These are phyloP conservation scores for Oenanthe oenanthe DNA, from an alignment of 2,113 vertebrate species.

Conservation along the genomic window DNA sequence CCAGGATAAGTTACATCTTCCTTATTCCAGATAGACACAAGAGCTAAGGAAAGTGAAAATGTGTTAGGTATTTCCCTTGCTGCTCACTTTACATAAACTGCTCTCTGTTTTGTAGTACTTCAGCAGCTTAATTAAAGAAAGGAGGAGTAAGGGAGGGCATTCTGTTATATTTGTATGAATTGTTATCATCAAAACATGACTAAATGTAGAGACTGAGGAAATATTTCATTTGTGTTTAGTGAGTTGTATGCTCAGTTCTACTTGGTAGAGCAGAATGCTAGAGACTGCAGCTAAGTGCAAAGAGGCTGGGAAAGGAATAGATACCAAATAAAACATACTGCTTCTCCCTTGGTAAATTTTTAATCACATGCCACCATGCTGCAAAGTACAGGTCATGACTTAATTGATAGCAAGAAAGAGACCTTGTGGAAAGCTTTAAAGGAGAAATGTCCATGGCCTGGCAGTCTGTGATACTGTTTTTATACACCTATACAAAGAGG, in stretches of 20 bases:
- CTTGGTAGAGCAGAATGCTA: not conserved
- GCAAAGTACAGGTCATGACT: not conserved
- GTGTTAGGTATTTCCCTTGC: not conserved
- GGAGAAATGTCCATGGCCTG: not conserved
- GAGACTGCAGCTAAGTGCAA: not conserved
- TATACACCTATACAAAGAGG: not conserved
- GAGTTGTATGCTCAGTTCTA: not conserved
- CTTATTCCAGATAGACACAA: slow-evolving; percentile 69
- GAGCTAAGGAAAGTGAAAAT: slow-evolving; percentile 64
- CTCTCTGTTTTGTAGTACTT: not conserved
- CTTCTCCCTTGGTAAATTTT: not conserved
- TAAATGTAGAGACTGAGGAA: not conserved
- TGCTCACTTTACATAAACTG: not conserved
- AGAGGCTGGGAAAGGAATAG: not conserved
- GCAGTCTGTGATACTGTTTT: not conserved
- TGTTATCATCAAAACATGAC: not conserved
- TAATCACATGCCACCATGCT: not conserved
- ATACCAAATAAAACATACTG: not conserved
- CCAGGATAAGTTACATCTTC: slow-evolving; percentile 78
- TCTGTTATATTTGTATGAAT: not conserved
- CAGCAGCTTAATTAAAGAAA: not conserved
- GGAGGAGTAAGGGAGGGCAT: not conserved
- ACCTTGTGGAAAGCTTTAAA: not conserved
- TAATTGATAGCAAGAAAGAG: not conserved
- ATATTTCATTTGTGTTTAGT: not conserved